Conservation (phyloP, 2,113 vertebrate species). For the Brienomyrus brachyistius region DNA sequence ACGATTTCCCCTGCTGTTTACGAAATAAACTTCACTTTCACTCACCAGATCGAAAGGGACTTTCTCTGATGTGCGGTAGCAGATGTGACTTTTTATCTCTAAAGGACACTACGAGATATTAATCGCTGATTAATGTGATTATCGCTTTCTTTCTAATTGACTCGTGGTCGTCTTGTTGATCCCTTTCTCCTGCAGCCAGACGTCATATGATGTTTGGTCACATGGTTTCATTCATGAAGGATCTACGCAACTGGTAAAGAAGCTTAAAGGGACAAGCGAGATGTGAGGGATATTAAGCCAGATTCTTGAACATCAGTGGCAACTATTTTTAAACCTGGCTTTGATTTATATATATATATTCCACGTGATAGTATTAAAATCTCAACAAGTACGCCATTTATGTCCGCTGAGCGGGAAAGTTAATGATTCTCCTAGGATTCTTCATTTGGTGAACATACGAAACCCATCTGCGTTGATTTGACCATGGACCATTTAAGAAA, state of each 20-base stretch:
- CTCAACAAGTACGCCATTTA: not conserved
- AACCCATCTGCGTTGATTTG: too few species aligned
- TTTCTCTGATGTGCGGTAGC: conserved; percentile 14
- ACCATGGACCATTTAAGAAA: not conserved
- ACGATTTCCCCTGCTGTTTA: conserved; percentile 32
- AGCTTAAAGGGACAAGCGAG: conserved; percentile 13
- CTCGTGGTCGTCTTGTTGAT: conserved; percentile 54
- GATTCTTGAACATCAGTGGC: conserved; percentile 2
- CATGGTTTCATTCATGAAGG: conserved; percentile 88
- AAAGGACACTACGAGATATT: not conserved
- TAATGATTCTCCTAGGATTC: not conserved
- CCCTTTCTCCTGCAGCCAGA: conserved; percentile 61
- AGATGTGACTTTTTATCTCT: conserved; percentile 9
- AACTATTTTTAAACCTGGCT: not conserved
- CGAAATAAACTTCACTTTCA: conserved; percentile 21
- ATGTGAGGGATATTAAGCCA: not conserved
- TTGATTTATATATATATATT: not conserved
- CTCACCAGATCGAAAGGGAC: conserved; percentile 45
- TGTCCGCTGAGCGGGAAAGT: not conserved
- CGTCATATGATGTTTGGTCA: conserved; percentile 91
- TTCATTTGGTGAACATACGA: too few species aligned
- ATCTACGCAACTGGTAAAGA: conserved; percentile 38
- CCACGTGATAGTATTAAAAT: not conserved
- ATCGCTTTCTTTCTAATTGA: conserved; percentile 12
- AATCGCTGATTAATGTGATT: not conserved